Evolutionary conservation across 1,140 invertebrate genomes (phyloP), one percentile per base, ranked within the genome.

Genomic region (Meloidogyne floridensis): DNA sequence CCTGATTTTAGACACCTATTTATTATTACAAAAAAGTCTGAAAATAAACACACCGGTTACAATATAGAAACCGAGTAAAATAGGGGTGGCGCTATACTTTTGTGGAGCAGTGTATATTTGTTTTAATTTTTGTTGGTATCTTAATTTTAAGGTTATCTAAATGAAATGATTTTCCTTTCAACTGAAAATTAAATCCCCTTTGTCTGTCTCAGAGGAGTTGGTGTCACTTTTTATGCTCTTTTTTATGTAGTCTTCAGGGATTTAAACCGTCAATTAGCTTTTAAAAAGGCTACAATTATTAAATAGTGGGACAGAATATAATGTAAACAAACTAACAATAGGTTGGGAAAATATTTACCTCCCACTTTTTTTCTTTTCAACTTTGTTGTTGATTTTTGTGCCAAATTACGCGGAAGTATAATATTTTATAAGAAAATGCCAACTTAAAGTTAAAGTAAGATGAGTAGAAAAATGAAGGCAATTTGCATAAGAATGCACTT

Each of bases 401-500:
- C 10, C 59, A 65, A n/a, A 6, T 47, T n/a, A 65, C 59, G 59
- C 59, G 59, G 59, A 65, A 65, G 59, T 47, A 47, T 65, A 32
- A 32, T 32, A 32, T 32, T 32, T 32, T 32, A 32, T 32, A 18
- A n/a, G 1, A n/a, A 65, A n/a, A n/a, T n/a, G 3, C 6, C n/a
- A 65, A 65, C 18, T 65, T 15, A 32, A 32, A 32, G 32, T 32
- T 32, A 32, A 32, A 65, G 0, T 51, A 42, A 51, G 72, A 51
- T 47, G 13, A 42, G 32, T 15, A n/a, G 79, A 5, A 74, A 15
- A 42, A 43, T 78, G 71, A 51, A 32, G 77, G 69, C 47, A 80
- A 80, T 32, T 43, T 43, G 9, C 8, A 59, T 42, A 43, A 5
- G 18, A 13, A 47, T 76, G 51, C 18, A 4, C 51, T 69, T 73